These are phyloP conservation scores for Paratilapia polleni DNA, from an alignment of 2,113 vertebrate genomes.

Conservation along the genomic window DNA sequence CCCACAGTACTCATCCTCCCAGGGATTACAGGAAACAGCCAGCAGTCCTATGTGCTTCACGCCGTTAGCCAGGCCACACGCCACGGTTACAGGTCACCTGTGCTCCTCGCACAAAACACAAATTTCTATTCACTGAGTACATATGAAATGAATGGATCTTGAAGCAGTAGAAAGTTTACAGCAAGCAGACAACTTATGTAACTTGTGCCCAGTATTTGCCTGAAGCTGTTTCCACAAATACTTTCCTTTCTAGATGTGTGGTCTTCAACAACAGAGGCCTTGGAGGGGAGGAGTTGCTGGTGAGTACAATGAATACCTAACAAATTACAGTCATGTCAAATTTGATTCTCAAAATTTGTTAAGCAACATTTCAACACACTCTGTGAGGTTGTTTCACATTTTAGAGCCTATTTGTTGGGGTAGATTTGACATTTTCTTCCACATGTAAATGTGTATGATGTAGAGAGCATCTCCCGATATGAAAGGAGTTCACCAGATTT, in stretches of 20 bases:
- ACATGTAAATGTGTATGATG: too few species aligned
- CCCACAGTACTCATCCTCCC: slow-evolving; percentile 86
- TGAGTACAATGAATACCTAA: slow-evolving; percentile 61
- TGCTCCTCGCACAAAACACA: background rate
- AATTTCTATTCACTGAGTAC: too few species aligned
- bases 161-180: rapidly evolving
- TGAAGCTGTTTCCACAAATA: background rate
- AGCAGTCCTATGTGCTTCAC: slow-evolving; percentile 81
- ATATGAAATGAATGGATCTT: background rate
- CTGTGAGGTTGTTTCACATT: too few species aligned
- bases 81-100: slow-evolving; percentile 82
- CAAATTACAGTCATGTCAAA: background rate
- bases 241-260: slow-evolving; percentile 78
- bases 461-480: too few species aligned
- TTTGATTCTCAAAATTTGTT: background rate
- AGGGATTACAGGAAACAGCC: slow-evolving; percentile 85
- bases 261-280: slow-evolving; percentile 87
- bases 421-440: background rate
- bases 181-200: background rate
- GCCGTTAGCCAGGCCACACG: slow-evolving; percentile 73
- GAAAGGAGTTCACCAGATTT: too few species aligned
- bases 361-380: background rate
- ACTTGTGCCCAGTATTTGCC: background rate
- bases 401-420: background rate
- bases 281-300: slow-evolving; percentile 83